Evolutionary conservation across 2,113 vertebrate genomes (phyloP).

Genomic region (Elephantulus edwardii): DNA sequence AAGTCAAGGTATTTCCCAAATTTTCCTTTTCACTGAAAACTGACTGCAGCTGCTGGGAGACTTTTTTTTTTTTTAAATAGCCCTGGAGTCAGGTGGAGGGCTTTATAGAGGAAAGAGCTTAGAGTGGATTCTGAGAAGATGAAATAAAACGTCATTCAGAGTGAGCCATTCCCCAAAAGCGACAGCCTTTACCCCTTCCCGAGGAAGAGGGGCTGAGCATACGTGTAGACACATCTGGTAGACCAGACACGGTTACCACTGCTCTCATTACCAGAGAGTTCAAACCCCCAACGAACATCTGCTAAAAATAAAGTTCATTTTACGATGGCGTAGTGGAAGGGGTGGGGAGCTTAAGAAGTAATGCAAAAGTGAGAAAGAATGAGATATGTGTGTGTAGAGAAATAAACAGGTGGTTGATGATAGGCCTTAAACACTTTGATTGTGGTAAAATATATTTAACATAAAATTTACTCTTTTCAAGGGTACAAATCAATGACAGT

Average conservation of each 20-base stretch:
- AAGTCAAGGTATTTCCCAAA: background rate
- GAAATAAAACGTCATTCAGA: background rate
- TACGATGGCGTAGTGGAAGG: background rate
- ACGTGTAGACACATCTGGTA: accelerated
- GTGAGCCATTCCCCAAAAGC: background rate
- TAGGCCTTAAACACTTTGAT: background rate
- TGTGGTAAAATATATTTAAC: background rate
- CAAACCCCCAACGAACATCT: background rate
- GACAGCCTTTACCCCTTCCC: background rate
- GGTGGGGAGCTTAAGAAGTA: background rate
- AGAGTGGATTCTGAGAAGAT: background rate
- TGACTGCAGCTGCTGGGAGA: accelerated
- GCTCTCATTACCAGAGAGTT: background rate
- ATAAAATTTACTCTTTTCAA: background rate
- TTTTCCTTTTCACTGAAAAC: background rate
- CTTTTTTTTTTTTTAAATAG: background rate
- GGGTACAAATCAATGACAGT: background rate
- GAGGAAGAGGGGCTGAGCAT: background rate
- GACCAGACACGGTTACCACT: too few relatives aligned
- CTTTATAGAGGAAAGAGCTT: background rate
- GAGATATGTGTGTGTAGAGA: background rate
- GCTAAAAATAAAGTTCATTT: background rate
- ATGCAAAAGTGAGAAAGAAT: background rate
- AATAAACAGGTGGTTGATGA: background rate
- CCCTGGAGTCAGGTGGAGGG: background rate